Conservation (phyloP, 2,797 vertebrate genomes). For the Eulemur coronatus region DNA sequence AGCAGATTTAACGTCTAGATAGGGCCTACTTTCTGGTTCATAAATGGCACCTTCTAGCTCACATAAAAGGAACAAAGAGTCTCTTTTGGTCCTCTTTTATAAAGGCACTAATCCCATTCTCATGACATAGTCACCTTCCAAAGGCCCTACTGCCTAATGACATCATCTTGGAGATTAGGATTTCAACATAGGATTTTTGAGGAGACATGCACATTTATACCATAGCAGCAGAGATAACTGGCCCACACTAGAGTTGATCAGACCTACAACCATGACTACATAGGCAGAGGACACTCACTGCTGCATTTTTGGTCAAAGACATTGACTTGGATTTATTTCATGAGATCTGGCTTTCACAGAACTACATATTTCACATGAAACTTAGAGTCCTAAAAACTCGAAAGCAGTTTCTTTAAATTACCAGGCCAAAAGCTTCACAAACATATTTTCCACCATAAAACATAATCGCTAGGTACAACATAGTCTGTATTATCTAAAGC, state of each 20-base stretch:
- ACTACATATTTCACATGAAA: background rate
- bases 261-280: background rate
- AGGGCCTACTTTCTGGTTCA: background rate
- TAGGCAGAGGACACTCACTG: background rate
- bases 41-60: background rate
- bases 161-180: background rate
- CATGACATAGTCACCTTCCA: background rate
- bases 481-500: constrained; percentile 74
- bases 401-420: constrained; percentile 62
- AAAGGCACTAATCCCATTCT: background rate
- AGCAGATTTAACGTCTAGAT: background rate
- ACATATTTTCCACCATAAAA: constrained; percentile 74
- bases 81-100: background rate
- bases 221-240: background rate
- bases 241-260: background rate
- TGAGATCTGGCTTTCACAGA: background rate
- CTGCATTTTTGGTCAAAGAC: background rate
- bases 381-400: background rate
- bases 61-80: background rate
- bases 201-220: background rate
- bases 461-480: constrained; percentile 49
- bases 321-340: background rate
- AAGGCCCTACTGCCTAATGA: background rate
- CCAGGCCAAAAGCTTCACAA: constrained; percentile 72
- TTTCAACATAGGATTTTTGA: background rate